Evolutionary conservation across 1,140 invertebrate genomes (phyloP).

Genomic region (Lepeophtheirus salmonis): DNA sequence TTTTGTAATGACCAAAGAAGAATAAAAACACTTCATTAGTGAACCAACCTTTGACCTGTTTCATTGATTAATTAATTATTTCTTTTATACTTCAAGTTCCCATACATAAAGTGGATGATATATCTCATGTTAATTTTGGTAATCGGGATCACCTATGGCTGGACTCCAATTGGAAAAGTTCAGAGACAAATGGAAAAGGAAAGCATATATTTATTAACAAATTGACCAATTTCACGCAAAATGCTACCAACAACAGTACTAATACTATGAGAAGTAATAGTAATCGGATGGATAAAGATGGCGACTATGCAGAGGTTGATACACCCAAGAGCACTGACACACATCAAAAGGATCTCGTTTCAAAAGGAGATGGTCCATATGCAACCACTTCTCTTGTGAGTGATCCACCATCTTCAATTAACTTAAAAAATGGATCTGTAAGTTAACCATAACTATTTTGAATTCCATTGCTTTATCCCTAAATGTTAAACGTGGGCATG

Average conservation of each 20-base stretch:
- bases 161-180: conserved; percentile 3
- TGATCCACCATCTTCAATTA: neutral
- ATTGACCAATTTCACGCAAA: neutral
- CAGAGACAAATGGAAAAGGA: neutral
- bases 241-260: neutral
- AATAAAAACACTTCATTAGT: no score
- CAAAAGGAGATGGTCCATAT: neutral
- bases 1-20: no score
- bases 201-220: neutral
- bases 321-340: neutral
- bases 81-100: conserved; percentile 3
- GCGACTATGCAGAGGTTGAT: neutral
- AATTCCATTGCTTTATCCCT: no score
- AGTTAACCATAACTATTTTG: no score
- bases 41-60: no score
- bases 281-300: neutral
- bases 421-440: neutral
- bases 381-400: conserved; percentile 1
- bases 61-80: no score
- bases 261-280: neutral
- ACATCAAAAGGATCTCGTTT: neutral
- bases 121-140: conserved; percentile 10
- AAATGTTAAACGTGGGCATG: no score
- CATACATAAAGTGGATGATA: conserved; percentile 12
- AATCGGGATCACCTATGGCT: conserved; percentile 13